Conservation (phyloP, 2,888 invertebrate species). For the Cyclophora punctaria region DNA sequence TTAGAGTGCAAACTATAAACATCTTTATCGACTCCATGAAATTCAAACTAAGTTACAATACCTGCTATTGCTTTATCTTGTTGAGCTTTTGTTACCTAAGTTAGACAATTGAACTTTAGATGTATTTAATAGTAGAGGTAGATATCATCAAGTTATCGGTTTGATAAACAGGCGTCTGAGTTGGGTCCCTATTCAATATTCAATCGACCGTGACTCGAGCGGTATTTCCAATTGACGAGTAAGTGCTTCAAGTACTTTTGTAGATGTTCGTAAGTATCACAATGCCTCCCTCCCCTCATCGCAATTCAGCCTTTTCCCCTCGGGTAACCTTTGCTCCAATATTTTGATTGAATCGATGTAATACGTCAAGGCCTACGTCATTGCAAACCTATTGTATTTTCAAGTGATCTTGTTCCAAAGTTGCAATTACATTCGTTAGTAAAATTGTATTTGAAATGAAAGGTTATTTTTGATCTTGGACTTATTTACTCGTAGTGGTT, state of each 20-base stretch:
- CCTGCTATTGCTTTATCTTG: too few relatives aligned
- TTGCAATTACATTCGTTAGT: constrained; percentile 29
- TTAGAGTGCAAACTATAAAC: too few relatives aligned
- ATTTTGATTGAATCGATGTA: constrained; percentile 59
- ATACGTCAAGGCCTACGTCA: constrained; percentile 53
- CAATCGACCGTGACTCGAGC: constrained; percentile 56
- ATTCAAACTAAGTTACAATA: too few relatives aligned
- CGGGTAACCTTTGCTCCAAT: constrained; percentile 61
- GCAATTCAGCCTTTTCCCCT: constrained; percentile 2
- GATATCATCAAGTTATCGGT: constrained; percentile 4
- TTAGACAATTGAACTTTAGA: too few relatives aligned
- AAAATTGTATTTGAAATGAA: too few relatives aligned
- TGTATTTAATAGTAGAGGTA: not conserved
- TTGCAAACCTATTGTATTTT: constrained; percentile 47
- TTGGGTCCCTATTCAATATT: constrained; percentile 43
- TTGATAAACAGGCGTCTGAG: constrained; percentile 29
- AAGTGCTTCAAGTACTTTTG: constrained; percentile 48
- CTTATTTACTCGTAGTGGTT: too few relatives aligned
- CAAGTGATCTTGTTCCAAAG: constrained; percentile 34
- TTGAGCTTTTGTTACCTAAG: too few relatives aligned
- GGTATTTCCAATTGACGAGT: constrained; percentile 44
- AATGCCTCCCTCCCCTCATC: constrained; percentile 21
- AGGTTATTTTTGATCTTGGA: too few relatives aligned
- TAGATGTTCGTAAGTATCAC: constrained; percentile 37
- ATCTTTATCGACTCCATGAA: too few relatives aligned